phyloP scores from a whole-genome alignment of 2,113 vertebrate species.

The Gymnobelideus leadbeateri region DNA sequence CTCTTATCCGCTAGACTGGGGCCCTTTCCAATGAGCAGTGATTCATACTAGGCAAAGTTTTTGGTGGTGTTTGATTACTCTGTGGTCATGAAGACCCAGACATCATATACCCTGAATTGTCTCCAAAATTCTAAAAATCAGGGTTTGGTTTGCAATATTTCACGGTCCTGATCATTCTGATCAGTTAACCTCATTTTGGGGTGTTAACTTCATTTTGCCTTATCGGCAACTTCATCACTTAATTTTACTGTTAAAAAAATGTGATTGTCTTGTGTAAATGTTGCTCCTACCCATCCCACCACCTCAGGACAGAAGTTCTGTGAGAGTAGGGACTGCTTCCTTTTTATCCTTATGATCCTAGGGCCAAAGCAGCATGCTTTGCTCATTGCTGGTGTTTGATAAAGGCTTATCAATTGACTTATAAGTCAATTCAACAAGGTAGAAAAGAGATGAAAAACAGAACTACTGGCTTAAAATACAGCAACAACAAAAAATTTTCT shows the following conservation, averaged over 20 bases:
- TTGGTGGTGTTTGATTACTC: neutral
- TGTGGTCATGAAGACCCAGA: neutral
- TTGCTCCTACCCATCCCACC: too few relatives aligned
- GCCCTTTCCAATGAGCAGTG: neutral
- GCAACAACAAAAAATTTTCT: neutral
- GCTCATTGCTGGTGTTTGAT: neutral
- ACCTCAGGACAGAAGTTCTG: neutral
- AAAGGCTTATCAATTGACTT: too few relatives aligned
- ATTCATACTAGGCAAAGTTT: neutral
- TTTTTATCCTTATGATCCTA: neutral
- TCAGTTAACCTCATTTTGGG: conserved; percentile 28
- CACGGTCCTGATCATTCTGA: conserved; percentile 24
- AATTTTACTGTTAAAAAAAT: conserved; percentile 20
- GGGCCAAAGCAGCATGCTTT: neutral
- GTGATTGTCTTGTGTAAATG: neutral
- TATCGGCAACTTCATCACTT: conserved; percentile 36
- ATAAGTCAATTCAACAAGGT: neutral
- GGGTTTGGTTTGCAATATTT: conserved; percentile 29
- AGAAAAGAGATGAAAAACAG: conserved; percentile 16
- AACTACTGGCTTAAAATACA: conserved; percentile 16
- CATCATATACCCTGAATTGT: neutral
- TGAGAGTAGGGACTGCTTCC: neutral
- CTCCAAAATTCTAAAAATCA: neutral
- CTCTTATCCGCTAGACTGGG: neutral
- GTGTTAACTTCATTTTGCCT: conserved; percentile 27